Base-by-base conservation (phyloP, 2,113 vertebrate genomes). In the Ascaphus truei region DNA sequence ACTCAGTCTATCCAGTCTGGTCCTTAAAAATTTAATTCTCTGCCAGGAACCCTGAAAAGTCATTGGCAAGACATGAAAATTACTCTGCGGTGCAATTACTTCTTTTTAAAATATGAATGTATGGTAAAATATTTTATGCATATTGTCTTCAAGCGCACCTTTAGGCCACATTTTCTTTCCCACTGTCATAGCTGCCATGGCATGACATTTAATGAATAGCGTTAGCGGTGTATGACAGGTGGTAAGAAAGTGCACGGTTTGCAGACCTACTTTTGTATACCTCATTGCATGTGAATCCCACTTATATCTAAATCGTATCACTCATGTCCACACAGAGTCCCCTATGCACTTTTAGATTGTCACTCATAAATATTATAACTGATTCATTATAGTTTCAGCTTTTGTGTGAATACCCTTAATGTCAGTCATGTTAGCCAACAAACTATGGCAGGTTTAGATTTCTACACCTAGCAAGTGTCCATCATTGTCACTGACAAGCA, bases 361-460 rank as follows among this genome's bases (percentile, higher is more conserved):
- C 67, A 69, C 67, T 69, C 67, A 69, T 69, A 69, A 69, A 69
- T 69, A 69, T 69, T 60, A 69, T 51, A 69, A 69, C 67, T 57
- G 67, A 69, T 69, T 69, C 67, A 69, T 69, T 69, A 69, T 69
- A 33, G 67, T 69, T 50, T 51, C 56, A 48, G 67, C 67, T 69
- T 69, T 69, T 69, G 45, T 41, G 45, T 18, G 45, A 29, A 50
- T 59, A 61, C 67, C 67, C 67, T 69, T 69, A 69, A 69, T 52
- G 67, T 69, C 67, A 69, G 56, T 69, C 67, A 69, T 39, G 25
- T 69, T 52, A 47, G 67, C 67, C 67, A 69, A 69, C 67, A 69
- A 69, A 59, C 67, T 43, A 52, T 69, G 67, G 67, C 67, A 69
- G 67, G 23, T 69, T 36, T 60, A 12, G 45, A 69, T 69, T 61